A percentile compares a stretch with the other conserved stretches of the same genome.
Conservation (phyloP, 2,113 vertebrate genomes). For the Erythrocercus mccallii region DNA sequence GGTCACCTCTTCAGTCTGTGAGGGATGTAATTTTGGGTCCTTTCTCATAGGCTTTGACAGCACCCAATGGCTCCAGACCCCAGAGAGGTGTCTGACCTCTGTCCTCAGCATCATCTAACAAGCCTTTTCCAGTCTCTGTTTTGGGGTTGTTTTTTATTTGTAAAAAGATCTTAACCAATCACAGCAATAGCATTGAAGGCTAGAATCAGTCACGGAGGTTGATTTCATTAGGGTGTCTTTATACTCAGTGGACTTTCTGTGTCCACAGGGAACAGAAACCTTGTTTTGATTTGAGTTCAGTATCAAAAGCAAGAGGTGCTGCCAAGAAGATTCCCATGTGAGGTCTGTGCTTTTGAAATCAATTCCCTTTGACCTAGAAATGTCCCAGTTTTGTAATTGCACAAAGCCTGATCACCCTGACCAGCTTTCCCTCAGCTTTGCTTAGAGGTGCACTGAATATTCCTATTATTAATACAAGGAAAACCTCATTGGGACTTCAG, state of each 20-base stretch:
- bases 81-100: not conserved
- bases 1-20: not conserved
- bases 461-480: not conserved
- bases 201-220: not conserved
- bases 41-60: not conserved
- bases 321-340: accelerated
- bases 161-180: not conserved
- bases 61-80: not conserved
- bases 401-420: not conserved
- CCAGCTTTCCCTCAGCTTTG: not conserved
- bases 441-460: not conserved
- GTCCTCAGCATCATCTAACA: not conserved
- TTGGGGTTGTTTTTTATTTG: not conserved
- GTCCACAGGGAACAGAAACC: not conserved
- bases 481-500: not conserved
- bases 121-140: not conserved
- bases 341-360: not conserved
- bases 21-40: not conserved
- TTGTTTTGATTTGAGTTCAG: not conserved
- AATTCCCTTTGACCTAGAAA: not conserved
- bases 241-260: not conserved
- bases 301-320: not conserved
- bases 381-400: not conserved
- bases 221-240: not conserved
- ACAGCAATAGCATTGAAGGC: not conserved